Evolutionary conservation across 2,888 invertebrate genomes (phyloP).

Genomic region (Lamellibrachia satsuma): DNA sequence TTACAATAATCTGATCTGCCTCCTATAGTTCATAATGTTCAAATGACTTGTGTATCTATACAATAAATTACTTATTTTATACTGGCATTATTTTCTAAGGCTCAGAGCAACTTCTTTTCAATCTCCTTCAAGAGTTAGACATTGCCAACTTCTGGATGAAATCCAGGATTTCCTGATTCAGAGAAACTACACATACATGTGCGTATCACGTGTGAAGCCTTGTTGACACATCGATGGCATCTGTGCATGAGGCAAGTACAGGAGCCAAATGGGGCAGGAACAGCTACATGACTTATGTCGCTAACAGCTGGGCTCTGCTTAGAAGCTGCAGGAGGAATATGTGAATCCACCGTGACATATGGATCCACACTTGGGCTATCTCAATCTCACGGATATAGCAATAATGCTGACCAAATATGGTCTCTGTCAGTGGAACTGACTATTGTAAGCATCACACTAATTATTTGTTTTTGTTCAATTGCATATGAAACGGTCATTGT

Average conservation of each 20-base stretch:
- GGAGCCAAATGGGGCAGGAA: neutral
- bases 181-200: neutral
- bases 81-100: neutral
- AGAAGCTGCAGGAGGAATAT: neutral
- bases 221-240: neutral
- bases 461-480: neutral
- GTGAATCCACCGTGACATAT: neutral
- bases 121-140: neutral
- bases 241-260: neutral
- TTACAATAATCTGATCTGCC: neutral
- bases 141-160: neutral
- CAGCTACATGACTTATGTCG: neutral
- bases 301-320: neutral
- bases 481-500: neutral
- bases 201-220: neutral
- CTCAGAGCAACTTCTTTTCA: neutral
- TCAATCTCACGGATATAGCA: neutral
- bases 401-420: neutral
- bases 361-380: neutral
- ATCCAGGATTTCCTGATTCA: constrained; percentile 5
- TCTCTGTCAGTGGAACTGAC: neutral
- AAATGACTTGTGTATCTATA: neutral
- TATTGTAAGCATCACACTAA: neutral
- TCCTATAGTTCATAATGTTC: neutral
- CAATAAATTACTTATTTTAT: too few relatives aligned